These are phyloP conservation scores for Okapia johnstoni DNA, from an alignment of 2,113 vertebrate species.

Conservation along the genomic window DNA sequence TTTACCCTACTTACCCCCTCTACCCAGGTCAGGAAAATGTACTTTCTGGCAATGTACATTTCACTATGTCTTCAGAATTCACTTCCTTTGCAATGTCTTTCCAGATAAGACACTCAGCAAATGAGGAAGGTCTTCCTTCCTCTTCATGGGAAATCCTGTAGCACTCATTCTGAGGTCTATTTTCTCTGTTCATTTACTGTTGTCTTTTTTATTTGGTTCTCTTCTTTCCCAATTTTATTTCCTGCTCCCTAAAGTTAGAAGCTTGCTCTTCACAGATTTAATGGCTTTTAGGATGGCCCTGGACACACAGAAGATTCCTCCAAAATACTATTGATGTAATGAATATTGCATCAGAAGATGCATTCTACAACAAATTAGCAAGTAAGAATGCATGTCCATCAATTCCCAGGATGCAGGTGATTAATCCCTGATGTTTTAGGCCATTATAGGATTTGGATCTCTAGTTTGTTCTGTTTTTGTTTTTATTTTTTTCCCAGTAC, in stretches of 20 bases:
- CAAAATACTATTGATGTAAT: slow-evolving; percentile 14
- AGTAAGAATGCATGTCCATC: not conserved
- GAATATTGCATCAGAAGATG: not conserved
- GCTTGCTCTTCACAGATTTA: not conserved
- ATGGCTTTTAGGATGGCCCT: not conserved
- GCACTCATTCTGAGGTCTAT: not conserved
- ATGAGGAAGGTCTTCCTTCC: not conserved
- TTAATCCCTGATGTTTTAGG: not conserved
- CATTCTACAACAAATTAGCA: not conserved
- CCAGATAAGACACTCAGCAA: not conserved
- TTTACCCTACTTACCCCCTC: not conserved
- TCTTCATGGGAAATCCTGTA: not conserved
- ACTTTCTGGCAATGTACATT: not conserved
- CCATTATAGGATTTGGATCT: not conserved
- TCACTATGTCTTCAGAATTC: not conserved
- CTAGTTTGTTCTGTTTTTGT: not conserved
- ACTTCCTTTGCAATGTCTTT: not conserved
- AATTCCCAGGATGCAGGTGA: not conserved
- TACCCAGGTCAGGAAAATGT: not conserved
- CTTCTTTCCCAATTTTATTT: not conserved
- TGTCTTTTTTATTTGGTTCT: not conserved
- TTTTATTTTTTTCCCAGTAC: not conserved
- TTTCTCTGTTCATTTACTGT: not conserved
- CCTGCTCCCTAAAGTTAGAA: not conserved
- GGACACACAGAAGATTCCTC: not conserved